A percentile compares a stretch with the other conserved stretches of the same genome.
phyloP scores from a whole-genome alignment of 1,140 invertebrate species.

The Drosophila rufa region DNA sequence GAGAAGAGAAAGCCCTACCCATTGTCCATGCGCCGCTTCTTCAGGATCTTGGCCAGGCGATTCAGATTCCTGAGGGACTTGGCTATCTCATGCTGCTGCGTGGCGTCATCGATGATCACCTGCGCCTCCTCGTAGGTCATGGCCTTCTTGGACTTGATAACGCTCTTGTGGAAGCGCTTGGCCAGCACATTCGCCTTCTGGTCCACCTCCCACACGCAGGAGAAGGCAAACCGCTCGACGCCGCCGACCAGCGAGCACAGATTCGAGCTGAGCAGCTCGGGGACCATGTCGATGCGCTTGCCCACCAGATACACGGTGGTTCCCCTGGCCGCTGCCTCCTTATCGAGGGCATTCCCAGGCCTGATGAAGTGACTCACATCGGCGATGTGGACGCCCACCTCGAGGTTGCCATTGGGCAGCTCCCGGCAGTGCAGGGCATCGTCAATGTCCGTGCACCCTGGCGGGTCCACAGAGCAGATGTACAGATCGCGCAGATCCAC shows the following conservation, averaged over 20 bases:
- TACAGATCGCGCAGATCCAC: conserved; percentile 93
- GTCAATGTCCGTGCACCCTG: conserved; percentile 99
- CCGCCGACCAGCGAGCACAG: conserved; percentile 94
- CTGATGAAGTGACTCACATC: conserved; percentile 98
- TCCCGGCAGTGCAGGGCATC: conserved; percentile 97
- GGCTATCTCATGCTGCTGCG: conserved; percentile 91
- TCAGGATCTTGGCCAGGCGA: conserved; percentile 95
- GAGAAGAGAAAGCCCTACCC: conserved; percentile 87
- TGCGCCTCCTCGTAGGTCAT: conserved; percentile 99
- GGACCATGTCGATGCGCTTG: conserved; percentile 95
- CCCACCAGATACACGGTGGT: conserved; percentile 97
- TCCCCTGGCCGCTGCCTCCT: conserved; percentile 93
- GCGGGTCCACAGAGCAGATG: conserved; percentile 99
- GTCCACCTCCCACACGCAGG: conserved; percentile 96
- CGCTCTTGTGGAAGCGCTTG: conserved; percentile 95
- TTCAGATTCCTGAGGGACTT: conserved; percentile 93
- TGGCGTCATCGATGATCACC: conserved; percentile 94
- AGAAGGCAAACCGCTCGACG: conserved; percentile 96
- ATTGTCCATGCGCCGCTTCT: conserved; percentile 93
- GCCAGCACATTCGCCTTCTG: conserved; percentile 93
- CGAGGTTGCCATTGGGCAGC: conserved; percentile 91
- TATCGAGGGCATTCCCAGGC: conserved; percentile 94
- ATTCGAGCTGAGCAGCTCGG: conserved; percentile 95
- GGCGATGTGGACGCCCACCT: conserved; percentile 98
- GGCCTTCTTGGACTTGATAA: conserved; percentile 94